Base-by-base conservation (phyloP, 1,140 invertebrate species). In the Meloidogyne hapla region DNA sequence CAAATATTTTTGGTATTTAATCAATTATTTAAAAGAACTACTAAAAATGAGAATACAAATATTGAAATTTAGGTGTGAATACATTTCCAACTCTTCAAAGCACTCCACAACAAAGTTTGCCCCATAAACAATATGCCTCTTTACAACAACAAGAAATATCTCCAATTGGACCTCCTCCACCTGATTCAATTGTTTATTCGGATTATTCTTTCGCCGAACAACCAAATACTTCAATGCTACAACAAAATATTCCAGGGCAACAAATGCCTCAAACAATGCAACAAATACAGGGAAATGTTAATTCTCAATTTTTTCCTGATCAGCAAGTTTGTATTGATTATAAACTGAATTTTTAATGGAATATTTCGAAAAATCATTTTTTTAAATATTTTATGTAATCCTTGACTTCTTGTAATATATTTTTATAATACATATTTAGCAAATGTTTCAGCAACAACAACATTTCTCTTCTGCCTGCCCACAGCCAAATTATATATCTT, bases 391-490 rank as follows among this genome's bases (percentile, higher is more conserved):
- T 33, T n/a, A n/a, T n/a, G n/a, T n/a, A n/a, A n/a, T n/a, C n/a
- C n/a, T n/a, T n/a, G n/a, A 33, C 4, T 33, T 33, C 33, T 8
- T 33, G 33, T 33, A 6, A 33, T 33, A 33, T 33, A 33, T 33
- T 33, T 33, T 33, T 33, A 33, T 6, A 33, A 6, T 33, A n/a
- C n/a, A n/a, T n/a, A 33, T 33, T 33, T 33, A 33, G n/a, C 48
- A 56, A n/a, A 4, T 56, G 5, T n/a, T 56, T n/a, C 18, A 38
- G 28, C 69, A 70, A 70, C 69, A 70, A 70, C 69, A 70, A 48
- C 69, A 70, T 28, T 33, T 33, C 18, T 28, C 28, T 21, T 12
- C 33, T 21, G 21, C 40, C 15, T 26, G 42, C 40, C 69, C n/a
- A 9, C 69, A 15, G 21, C 18, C 23, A 21, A 28, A 38, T 76